Base-by-base conservation (phyloP, 2,888 invertebrate genomes). In the Brenthis ino region DNA sequence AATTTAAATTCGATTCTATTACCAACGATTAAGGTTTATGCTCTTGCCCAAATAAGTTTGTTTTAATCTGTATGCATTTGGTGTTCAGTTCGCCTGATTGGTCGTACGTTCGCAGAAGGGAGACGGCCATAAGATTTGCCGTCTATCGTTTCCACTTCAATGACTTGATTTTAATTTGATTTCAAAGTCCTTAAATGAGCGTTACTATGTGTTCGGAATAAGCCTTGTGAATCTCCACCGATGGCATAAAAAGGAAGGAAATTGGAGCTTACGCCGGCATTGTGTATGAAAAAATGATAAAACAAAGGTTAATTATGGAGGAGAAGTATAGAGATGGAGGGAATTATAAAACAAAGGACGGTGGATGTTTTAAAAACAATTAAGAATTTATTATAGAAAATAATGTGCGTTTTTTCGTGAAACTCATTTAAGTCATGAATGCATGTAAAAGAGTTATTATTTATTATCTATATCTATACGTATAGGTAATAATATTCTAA, bases 1-100 rank as follows among this genome's bases (percentile, higher is more conserved):
- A 63, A 64, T 65, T 65, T 68, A 78, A 73, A 73, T 75, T 74
- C 65, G 55, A 68, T 73, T 77, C 74, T 81, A 78, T 70, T 47
- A 6, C 57, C 1, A 64, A 4, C 43, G 0, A 48, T 67, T 80
- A 79, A 72, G 73, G 68, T 16, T 68, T 69, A 66, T 11, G 64
- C 47, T 24, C 55, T n/a, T 54, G 67, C 50, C 66, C 24, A 56
- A 20, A 43, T 70, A 74, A 68, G 54, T 57, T 77, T 72, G 77
- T 69, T 57, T 73, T 75, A 73, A 87, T 92, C 85, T 86, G 87
- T 91, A 91, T 91, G 86, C 91, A 77, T 77, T 74, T 70, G 73
- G 73, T 74, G 83, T 87, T 75, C 82, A 71, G 70, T 72, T 72
- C 79, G 85, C 83, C 86, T 90, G 91, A 90, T 91, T 90, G 91